Conservation (phyloP, 2,113 vertebrate genomes). For the Serinus canaria region DNA sequence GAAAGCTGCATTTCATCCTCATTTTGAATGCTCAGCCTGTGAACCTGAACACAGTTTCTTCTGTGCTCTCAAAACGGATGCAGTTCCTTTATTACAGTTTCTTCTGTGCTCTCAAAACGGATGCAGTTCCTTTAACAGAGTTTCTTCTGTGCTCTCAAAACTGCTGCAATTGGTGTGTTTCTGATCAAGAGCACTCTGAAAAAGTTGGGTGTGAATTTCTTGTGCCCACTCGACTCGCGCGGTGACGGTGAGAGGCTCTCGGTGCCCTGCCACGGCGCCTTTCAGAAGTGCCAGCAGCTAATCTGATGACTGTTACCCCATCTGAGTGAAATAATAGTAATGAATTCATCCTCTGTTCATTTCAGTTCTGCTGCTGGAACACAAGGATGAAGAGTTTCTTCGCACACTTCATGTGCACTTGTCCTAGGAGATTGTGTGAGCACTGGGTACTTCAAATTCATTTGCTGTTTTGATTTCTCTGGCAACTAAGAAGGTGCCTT, state of each 20-base stretch:
- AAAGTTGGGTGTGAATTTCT: not conserved
- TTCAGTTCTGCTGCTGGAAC: not conserved
- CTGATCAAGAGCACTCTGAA: not conserved
- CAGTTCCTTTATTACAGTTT: not conserved
- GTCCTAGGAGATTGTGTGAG: not conserved
- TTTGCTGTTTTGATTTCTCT: conserved; percentile 57
- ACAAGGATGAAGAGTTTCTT: not conserved
- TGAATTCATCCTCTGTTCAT: not conserved
- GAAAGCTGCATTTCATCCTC: not conserved
- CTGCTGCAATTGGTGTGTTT: not conserved
- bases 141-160: not conserved
- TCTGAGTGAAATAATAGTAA: not conserved
- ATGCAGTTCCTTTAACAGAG: not conserved
- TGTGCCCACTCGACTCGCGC: not conserved
- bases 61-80: no score
- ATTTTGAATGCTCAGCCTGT: not conserved
- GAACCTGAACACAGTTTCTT: not conserved
- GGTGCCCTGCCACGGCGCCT: rapidly evolving
- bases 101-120: not conserved
- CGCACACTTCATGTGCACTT: not conserved
- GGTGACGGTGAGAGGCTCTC: not conserved
- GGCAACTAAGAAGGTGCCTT: conserved; percentile 57
- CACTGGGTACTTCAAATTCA: conserved; percentile 23
- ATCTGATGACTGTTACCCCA: not conserved
- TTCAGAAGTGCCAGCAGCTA: not conserved